Conservation (phyloP, 23 tunicate species). For the Halocynthia aurantium region DNA sequence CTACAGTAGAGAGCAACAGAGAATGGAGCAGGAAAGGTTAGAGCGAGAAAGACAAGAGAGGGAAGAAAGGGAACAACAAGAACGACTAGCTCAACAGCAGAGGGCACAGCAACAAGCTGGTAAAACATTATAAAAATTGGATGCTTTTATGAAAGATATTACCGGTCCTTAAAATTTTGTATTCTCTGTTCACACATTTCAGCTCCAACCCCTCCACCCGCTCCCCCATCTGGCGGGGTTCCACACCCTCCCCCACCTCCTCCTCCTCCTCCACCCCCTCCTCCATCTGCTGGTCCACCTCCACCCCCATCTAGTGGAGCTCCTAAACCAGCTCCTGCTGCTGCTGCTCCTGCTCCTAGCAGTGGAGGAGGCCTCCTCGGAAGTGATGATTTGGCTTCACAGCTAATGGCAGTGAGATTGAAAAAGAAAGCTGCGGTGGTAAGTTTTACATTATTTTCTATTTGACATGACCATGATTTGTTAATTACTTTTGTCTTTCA, state of each 20-base stretch:
- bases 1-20: conserved; percentile 19
- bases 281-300: not conserved
- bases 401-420: conserved; percentile 38
- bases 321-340: not conserved
- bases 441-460: conserved; percentile 8
- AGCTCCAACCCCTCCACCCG: not conserved
- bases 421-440: conserved; percentile 35
- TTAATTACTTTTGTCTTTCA: not conserved
- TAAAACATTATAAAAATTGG: not conserved
- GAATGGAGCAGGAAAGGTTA: conserved; percentile 5
- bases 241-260: conserved; percentile 6
- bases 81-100: not conserved
- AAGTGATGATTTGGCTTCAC: conserved; percentile 44
- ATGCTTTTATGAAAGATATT: not conserved
- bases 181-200: not conserved
- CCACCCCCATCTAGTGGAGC: conserved; percentile 1
- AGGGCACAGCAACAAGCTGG: conserved; percentile 4
- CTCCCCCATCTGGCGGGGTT: not conserved
- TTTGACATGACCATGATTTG: conserved; percentile 3
- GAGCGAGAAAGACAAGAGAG: conserved; percentile 14
- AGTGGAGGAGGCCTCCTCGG: conserved; percentile 27
- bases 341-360: conserved; percentile 18
- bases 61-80: not conserved
- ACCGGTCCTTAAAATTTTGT: not conserved
- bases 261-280: conserved; percentile 15